Evolutionary conservation across 1,140 invertebrate species (phyloP).

Genomic region (Marisa cornuarietis): DNA sequence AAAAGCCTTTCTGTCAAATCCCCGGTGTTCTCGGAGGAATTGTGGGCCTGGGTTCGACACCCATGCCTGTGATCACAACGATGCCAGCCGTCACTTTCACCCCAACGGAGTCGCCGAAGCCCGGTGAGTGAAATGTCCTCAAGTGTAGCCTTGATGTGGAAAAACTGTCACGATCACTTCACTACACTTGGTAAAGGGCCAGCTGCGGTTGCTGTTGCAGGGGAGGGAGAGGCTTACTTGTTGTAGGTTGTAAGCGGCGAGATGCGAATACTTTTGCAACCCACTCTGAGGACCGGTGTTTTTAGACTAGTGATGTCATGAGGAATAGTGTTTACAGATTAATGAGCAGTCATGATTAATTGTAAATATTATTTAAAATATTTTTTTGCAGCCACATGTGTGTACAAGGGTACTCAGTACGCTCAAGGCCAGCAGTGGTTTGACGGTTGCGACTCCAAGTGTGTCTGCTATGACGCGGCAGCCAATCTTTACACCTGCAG

Average conservation of each 20-base stretch:
- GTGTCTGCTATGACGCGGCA: slow-evolving; percentile 45
- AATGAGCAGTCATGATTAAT: no score
- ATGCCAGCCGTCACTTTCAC: background rate
- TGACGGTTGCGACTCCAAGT: slow-evolving; percentile 49
- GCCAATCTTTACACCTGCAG: slow-evolving; percentile 47
- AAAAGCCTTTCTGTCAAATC: slow-evolving; percentile 6
- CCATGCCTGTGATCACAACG: background rate
- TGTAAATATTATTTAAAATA: no score
- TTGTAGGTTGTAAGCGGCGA: no score
- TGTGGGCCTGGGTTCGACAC: background rate
- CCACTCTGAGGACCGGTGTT: no score
- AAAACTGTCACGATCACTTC: no score
- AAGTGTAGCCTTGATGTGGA: no score
- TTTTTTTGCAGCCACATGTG: slow-evolving; percentile 27
- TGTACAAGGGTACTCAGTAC: slow-evolving; percentile 46
- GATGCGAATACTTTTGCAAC: no score
- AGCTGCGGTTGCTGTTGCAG: no score
- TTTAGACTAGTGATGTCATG: no score
- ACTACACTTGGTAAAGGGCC: no score
- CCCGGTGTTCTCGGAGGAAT: background rate
- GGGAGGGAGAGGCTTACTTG: no score
- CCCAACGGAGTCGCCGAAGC: background rate
- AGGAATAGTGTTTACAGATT: no score
- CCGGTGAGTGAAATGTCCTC: background rate
- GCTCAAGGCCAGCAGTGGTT: slow-evolving; percentile 42